A percentile compares a stretch with the other conserved stretches of the same genome.
Conservation (phyloP, 2,113 vertebrate species). For the Sisor rabdophorus region DNA sequence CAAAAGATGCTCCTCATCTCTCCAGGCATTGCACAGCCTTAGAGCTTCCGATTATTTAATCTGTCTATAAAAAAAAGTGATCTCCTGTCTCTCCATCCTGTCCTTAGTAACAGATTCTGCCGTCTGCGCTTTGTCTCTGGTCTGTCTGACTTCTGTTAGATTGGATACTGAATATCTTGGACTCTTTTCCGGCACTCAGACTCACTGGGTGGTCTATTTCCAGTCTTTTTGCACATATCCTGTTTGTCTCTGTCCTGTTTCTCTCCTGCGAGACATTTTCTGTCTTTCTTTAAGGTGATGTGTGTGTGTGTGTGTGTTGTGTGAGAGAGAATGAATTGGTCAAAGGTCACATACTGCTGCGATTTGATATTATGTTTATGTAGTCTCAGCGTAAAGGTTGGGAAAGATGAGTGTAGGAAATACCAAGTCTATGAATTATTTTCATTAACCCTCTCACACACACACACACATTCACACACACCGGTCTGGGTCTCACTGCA, state of each 20-base stretch:
- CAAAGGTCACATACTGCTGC: slow-evolving; percentile 20
- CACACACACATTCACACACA: slow-evolving; percentile 9
- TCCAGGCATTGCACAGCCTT: neutral
- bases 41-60: neutral
- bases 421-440: slow-evolving; percentile 27
- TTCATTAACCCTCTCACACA: slow-evolving; percentile 26
- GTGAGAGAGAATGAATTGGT: neutral
- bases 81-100: neutral
- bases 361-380: slow-evolving; percentile 9
- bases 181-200: slow-evolving; percentile 26
- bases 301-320: neutral
- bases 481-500: slow-evolving; percentile 1
- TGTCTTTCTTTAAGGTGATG: neutral
- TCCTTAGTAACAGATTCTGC: neutral
- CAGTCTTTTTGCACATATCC: slow-evolving; percentile 33
- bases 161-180: slow-evolving; percentile 21
- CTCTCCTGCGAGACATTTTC: neutral
- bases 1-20: neutral
- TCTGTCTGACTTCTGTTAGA: slow-evolving; percentile 2
- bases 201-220: slow-evolving; percentile 32
- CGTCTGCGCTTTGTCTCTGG: slow-evolving; percentile 21
- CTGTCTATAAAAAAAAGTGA: slow-evolving; percentile 17
- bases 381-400: slow-evolving; percentile 17
- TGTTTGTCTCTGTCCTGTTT: slow-evolving; percentile 36
- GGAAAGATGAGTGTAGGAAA: slow-evolving; percentile 28